Percentiles rank a stretch among this genome's conserved stretches.
These are phyloP conservation scores for Ceyx cyanopectus DNA, from an alignment of 2,113 vertebrate genomes.

Conservation along the genomic window DNA sequence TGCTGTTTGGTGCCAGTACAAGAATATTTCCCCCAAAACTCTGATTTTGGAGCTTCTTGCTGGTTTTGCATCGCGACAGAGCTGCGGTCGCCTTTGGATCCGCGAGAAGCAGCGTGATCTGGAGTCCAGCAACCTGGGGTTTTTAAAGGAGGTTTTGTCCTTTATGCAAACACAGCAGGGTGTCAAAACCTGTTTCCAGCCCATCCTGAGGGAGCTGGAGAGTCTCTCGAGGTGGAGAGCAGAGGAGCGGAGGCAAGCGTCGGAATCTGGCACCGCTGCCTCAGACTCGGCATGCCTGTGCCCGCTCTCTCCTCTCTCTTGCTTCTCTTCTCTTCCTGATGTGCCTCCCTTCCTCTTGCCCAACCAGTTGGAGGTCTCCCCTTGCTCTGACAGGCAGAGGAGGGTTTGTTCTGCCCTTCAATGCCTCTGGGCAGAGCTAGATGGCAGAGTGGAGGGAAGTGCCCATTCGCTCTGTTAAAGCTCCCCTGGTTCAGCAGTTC, in stretches of 20 bases:
- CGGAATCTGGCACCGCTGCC: fast-evolving
- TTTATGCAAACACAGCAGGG: not conserved
- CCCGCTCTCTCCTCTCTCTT: not conserved
- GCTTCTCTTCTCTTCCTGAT: not conserved
- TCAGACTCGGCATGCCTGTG: not conserved
- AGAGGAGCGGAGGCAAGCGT: not conserved
- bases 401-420: not conserved
- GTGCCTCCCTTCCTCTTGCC: not conserved
- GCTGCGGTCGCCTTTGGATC: not conserved
- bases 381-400: conserved; percentile 6
- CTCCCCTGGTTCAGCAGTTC: not conserved
- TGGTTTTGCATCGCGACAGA: not conserved
- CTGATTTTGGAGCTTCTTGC: not conserved
- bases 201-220: not conserved
- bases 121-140: not conserved
- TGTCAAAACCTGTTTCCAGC: not conserved
- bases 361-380: not conserved
- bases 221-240: not conserved
- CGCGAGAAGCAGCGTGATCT: not conserved
- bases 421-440: not conserved
- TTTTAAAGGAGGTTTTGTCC: not conserved
- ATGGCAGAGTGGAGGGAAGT: not conserved
- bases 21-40: not conserved
- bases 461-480: not conserved
- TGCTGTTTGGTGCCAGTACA: not conserved